phyloP scores from a whole-genome alignment of 2,113 vertebrate genomes.

The Lichenostomus cassidix region DNA sequence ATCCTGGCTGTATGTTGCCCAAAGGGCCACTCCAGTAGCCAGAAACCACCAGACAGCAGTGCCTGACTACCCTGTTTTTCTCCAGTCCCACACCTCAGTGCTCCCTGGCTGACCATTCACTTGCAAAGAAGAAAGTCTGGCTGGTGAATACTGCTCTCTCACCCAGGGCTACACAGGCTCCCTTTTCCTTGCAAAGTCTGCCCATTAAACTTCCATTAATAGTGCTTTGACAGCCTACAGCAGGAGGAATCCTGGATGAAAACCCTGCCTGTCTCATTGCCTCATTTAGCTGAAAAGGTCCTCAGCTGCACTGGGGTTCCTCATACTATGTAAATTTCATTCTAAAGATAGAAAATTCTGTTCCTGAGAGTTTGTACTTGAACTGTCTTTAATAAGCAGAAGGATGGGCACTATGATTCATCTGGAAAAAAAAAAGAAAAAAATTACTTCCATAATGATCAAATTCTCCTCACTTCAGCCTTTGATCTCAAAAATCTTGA shows the following conservation, averaged over 20 bases:
- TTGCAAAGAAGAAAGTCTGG: not conserved
- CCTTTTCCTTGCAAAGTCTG: not conserved
- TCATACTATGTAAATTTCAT: not conserved
- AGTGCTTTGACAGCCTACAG: not conserved
- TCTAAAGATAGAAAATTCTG: constrained; percentile 21
- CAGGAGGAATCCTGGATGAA: not conserved
- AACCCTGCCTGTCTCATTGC: not conserved
- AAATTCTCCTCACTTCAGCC: not conserved
- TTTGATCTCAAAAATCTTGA: not conserved
- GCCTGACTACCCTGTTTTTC: not conserved
- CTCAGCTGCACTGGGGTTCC: not conserved
- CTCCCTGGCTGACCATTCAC: not conserved
- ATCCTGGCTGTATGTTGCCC: not conserved
- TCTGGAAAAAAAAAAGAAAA: not conserved
- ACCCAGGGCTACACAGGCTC: not conserved
- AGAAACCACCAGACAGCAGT: not conserved
- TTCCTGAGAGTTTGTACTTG: constrained; percentile 30
- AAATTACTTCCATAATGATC: not conserved
- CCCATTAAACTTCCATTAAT: not conserved
- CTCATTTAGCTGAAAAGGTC: not conserved
- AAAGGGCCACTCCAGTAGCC: not conserved
- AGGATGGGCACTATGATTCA: not conserved
- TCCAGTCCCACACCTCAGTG: not conserved
- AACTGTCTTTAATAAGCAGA: not conserved
- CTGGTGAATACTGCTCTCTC: not conserved